Evolutionary conservation across 2,797 vertebrate species (phyloP).

Genomic region (Natrix natrix): DNA sequence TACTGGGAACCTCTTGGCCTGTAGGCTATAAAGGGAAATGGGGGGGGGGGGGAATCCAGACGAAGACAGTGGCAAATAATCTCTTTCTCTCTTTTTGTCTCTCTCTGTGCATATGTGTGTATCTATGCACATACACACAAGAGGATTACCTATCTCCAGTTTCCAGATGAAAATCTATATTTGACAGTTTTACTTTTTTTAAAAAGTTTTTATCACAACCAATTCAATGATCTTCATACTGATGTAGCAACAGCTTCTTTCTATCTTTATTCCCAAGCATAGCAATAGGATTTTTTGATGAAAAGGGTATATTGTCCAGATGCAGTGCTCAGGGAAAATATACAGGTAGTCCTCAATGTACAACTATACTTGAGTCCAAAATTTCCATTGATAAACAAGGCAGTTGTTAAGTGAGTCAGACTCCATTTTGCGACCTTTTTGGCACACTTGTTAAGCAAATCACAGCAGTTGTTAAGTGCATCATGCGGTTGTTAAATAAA

Average conservation of each 20-base stretch:
- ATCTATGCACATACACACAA: rapidly evolving
- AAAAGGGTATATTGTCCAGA: not conserved
- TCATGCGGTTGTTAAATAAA: not conserved
- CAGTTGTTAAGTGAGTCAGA: too few species aligned
- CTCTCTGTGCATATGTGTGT: not conserved
- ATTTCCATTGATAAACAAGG: too few species aligned
- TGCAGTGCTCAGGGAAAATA: not conserved
- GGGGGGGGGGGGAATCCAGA: not conserved
- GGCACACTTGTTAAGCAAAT: too few species aligned
- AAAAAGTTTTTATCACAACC: not conserved
- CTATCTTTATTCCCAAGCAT: not conserved
- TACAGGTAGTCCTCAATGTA: too few species aligned
- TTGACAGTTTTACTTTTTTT: not conserved
- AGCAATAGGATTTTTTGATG: not conserved
- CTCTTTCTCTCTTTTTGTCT: not conserved
- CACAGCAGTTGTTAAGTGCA: not conserved
- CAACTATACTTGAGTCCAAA: too few species aligned
- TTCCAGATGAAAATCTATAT: not conserved
- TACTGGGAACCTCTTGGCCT: not conserved
- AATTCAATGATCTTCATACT: not conserved
- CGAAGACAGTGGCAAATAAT: not conserved
- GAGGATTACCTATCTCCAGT: not conserved
- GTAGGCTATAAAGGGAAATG: not conserved
- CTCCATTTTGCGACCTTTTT: too few species aligned
- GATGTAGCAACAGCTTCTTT: not conserved